These are phyloP conservation scores for Aurelia sp. DNA, from an alignment of 30 jellyfish, hydroid and myxozoan species.

Conservation along the genomic window DNA sequence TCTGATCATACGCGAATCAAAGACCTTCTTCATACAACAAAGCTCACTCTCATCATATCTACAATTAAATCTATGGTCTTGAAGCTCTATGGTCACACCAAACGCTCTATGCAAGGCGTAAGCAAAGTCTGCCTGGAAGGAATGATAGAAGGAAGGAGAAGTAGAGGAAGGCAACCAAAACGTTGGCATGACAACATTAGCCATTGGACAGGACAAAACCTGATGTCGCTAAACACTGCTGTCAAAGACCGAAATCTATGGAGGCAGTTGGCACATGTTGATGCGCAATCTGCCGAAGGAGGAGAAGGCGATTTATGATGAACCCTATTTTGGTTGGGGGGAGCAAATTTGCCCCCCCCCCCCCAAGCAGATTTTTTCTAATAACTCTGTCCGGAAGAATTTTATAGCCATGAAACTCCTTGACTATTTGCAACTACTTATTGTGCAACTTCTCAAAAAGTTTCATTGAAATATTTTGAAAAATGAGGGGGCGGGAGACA, in stretches of 20 bases:
- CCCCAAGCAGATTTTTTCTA: too few species aligned
- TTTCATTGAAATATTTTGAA: too few species aligned
- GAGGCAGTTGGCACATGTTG: conserved; percentile 27
- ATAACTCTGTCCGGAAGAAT: too few species aligned
- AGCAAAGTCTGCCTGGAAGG: conserved; percentile 52
- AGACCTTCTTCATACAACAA: conserved; percentile 45
- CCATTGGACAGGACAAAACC: conserved; percentile 34
- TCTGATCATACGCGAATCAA: conserved; percentile 26
- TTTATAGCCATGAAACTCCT: too few species aligned
- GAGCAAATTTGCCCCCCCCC: too few species aligned
- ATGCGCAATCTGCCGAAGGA: too few species aligned
- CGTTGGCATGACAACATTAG: conserved; percentile 55
- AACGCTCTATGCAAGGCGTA: conserved; percentile 35
- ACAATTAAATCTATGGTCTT: conserved; percentile 45
- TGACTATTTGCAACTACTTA: too few species aligned
- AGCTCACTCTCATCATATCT: conserved; percentile 45
- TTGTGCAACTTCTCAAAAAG: too few species aligned
- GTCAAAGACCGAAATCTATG: conserved; percentile 55
- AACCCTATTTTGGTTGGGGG: too few species aligned
- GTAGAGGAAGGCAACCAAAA: conserved; percentile 29
- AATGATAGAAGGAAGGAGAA: conserved; percentile 30
- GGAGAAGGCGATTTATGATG: background rate
- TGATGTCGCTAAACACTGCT: conserved; percentile 44
- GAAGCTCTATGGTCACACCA: conserved; percentile 47
- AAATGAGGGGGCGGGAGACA: too few species aligned